phyloP scores from a whole-genome alignment of 1,140 invertebrate species.

The Drosophila takahashii region DNA sequence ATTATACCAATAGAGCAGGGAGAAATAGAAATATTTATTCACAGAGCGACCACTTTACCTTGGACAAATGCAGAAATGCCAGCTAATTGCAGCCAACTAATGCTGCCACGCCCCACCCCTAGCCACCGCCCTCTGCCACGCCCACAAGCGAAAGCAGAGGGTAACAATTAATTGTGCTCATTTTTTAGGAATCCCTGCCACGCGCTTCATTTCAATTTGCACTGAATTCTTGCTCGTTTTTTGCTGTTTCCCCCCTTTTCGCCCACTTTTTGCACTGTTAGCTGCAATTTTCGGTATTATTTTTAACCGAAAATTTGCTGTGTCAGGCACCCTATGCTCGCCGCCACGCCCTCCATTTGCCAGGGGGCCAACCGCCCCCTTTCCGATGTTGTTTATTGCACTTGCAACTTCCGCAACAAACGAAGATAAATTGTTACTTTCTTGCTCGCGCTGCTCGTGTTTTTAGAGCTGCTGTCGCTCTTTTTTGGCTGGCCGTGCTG shows the following conservation, averaged over 20 bases:
- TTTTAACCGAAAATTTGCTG: constrained; percentile 50
- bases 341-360: constrained; percentile 13
- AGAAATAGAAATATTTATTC: background rate
- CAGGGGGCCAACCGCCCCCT: constrained; percentile 9
- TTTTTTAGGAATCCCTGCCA: constrained; percentile 68
- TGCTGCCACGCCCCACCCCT: constrained; percentile 8
- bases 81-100: constrained; percentile 37
- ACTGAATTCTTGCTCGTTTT: background rate
- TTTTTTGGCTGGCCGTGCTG: constrained; percentile 8
- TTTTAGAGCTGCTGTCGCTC: constrained; percentile 7
- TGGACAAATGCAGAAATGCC: constrained; percentile 2
- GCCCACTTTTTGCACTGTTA: constrained; percentile 3
- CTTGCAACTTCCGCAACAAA: constrained; percentile 76
- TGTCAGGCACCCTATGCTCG: constrained; percentile 44
- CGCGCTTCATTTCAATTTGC: constrained; percentile 65
- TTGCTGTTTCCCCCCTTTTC: background rate
- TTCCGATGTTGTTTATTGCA: constrained; percentile 72
- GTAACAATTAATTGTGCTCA: constrained; percentile 67
- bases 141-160: constrained; percentile 3
- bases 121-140: background rate
- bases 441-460: constrained; percentile 12
- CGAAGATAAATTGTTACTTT: constrained; percentile 75
- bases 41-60: background rate
- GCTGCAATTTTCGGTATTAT: constrained; percentile 63
- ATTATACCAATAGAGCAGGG: background rate